Evolutionary conservation across 2,113 vertebrate genomes (phyloP).

Genomic region (Alligator sinensis): DNA sequence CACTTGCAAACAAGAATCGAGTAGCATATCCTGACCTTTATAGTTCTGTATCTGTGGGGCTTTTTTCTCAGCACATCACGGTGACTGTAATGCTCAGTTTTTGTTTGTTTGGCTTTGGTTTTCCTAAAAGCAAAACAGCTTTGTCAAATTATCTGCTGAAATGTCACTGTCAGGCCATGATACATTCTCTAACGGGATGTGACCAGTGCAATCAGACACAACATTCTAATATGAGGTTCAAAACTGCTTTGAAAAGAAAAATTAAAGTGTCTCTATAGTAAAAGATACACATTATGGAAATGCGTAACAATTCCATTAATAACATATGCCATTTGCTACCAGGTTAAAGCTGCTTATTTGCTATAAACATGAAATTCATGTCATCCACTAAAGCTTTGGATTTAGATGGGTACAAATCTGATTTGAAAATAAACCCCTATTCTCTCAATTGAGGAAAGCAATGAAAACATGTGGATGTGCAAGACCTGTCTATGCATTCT

Average conservation of each 20-base stretch:
- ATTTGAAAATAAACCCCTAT: not conserved
- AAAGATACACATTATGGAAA: slow-evolving; percentile 27
- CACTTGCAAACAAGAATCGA: slow-evolving; percentile 33
- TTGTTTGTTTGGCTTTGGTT: not conserved
- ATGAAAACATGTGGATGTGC: slow-evolving; percentile 1
- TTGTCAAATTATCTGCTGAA: slow-evolving; percentile 8
- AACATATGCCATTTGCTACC: not conserved
- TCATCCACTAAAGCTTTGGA: not conserved
- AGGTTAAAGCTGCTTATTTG: not conserved
- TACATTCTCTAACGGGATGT: not conserved
- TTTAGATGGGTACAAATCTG: not conserved
- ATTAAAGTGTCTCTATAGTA: not conserved
- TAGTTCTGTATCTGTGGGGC: not conserved
- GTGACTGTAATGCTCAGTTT: slow-evolving; percentile 1
- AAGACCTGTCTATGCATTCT: not conserved
- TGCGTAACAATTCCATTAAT: not conserved
- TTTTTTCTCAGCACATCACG: not conserved
- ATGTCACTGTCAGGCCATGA: not conserved
- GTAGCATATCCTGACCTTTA: slow-evolving; percentile 57
- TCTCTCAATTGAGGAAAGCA: slow-evolving; percentile 50
- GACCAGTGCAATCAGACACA: not conserved
- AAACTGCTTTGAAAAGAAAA: not conserved
- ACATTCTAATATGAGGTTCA: not conserved
- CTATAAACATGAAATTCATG: slow-evolving; percentile 8
- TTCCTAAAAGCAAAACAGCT: not conserved